Evolutionary conservation across 1,140 invertebrate genomes (phyloP), one percentile per base, ranked within the genome.

Genomic region (Dufourea novaeangliae): DNA sequence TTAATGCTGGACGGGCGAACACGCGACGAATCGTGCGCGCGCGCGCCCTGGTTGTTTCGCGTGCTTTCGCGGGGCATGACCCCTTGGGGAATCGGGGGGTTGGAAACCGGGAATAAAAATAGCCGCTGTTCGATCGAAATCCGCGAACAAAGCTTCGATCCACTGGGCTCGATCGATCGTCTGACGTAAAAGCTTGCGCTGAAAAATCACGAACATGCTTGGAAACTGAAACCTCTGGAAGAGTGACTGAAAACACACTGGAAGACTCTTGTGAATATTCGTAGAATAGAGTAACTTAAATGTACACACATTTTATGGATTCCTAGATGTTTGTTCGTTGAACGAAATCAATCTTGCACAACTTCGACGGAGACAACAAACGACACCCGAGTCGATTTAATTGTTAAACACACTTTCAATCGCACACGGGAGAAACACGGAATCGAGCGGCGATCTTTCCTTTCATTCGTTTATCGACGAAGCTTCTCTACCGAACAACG

Each of bases 41-140:
- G 22, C 50, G 17, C 37, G 52, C 34, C 22, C 64, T 39, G n/a
- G n/a, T n/a, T n/a, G 66, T 75, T 81, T 82, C 57, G 46, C 59
- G 71, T 69, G 52, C 57, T 56, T 44, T 52, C 57, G 57, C 50
- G 56, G 46, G 59, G 39, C 73, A 69, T 61, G 73, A 69, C 64
- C 46, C 14, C 27, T 2, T 8, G 37, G 1, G 3, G 37, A 14
- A 22, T 46, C 46, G 56, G 3, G 25, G 27, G 29, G 56, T 75
- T 34, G 14, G 56, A 59, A 46, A 50, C 56, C 64, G 52, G 1
- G 22, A 59, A 12, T 32, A 46, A 44, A 69, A 59, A 69, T 46
- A 69, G 54, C 29, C 12, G 25, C 1, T n/a, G 8, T 34, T 75
- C 41, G 32, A 32, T 25, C 17, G 25, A 34, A 73, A 46, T 25